A percentile compares a stretch with the other conserved stretches of the same genome.
These are phyloP conservation scores for Drosophila pseudotakahashii DNA, from an alignment of 2,888 invertebrate genomes.

Conservation along the genomic window DNA sequence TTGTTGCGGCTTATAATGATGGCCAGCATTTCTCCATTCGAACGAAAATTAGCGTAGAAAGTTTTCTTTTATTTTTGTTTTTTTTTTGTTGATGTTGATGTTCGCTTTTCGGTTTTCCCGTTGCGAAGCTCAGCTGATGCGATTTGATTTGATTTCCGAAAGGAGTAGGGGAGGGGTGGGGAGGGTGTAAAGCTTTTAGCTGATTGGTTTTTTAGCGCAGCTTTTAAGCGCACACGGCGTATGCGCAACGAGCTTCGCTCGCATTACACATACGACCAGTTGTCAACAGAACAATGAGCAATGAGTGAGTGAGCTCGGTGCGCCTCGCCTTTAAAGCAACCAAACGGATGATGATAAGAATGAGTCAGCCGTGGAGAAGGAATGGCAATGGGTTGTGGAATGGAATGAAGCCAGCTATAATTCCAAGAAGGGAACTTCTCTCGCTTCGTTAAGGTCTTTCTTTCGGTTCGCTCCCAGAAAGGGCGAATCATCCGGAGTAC, in stretches of 20 bases:
- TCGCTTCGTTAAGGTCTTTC: not conserved
- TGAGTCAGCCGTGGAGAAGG: slow-evolving; percentile 29
- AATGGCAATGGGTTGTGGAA: not conserved
- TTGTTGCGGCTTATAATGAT: slow-evolving; percentile 66
- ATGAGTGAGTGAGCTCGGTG: slow-evolving; percentile 19
- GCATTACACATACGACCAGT: slow-evolving; percentile 66
- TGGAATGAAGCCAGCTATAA: slow-evolving; percentile 10
- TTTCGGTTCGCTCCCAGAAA: slow-evolving; percentile 24
- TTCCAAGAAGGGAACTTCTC: slow-evolving; percentile 37
- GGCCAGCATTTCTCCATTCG: slow-evolving; percentile 66
- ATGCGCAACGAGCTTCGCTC: slow-evolving; percentile 72
- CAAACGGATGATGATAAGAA: slow-evolving; percentile 34
- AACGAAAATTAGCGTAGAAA: slow-evolving; percentile 70
- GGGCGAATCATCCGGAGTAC: slow-evolving; percentile 40
- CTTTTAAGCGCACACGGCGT: slow-evolving; percentile 57
- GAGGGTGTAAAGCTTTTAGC: slow-evolving; percentile 43
- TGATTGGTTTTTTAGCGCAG: slow-evolving; percentile 31
- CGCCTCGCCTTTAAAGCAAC: slow-evolving; percentile 24
- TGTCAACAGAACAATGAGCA: slow-evolving; percentile 49
- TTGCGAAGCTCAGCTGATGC: slow-evolving; percentile 35
- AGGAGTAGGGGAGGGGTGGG: no score
- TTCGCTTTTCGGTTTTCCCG: slow-evolving; percentile 42
- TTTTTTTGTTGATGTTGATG: slow-evolving; percentile 32
- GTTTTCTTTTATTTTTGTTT: slow-evolving; percentile 49
- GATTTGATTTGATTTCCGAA: slow-evolving; percentile 21